Conservation (phyloP, 2,888 invertebrate genomes). For the Drosophila rellima region DNA sequence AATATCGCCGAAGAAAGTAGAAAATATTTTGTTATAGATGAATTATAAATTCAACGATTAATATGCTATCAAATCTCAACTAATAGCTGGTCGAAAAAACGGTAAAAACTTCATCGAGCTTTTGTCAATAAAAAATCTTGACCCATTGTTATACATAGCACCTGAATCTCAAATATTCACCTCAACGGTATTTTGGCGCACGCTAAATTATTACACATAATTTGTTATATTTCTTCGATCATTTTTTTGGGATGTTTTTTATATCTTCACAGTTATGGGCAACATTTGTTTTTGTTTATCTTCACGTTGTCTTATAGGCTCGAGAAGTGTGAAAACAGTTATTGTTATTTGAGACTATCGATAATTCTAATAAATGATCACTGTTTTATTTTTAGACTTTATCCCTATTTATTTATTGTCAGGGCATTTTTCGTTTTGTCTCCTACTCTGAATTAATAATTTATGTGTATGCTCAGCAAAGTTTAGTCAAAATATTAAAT, state of each 20-base stretch:
- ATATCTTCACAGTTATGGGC: conserved; percentile 21
- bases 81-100: conserved; percentile 32
- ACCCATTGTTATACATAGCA: conserved; percentile 55
- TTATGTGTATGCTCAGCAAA: conserved; percentile 33
- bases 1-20: conserved; percentile 60
- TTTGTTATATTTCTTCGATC: conserved; percentile 65
- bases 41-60: conserved; percentile 66
- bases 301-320: conserved; percentile 49
- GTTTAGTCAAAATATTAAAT: conserved; percentile 9
- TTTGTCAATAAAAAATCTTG: conserved; percentile 57
- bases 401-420: conserved; percentile 27
- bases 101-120: conserved; percentile 19
- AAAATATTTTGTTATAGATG: conserved; percentile 40
- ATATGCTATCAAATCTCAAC: conserved; percentile 58
- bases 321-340: conserved; percentile 73
- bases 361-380: conserved; percentile 49
- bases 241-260: conserved; percentile 14
- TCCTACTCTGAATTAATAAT: conserved; percentile 22
- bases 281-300: conserved; percentile 14
- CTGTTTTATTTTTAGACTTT: conserved; percentile 7
- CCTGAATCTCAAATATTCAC: conserved; percentile 27
- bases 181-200: conserved; percentile 78
- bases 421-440: conserved; percentile 15
- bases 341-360: conserved; percentile 44
- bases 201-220: conserved; percentile 73